Conservation (phyloP, 37 sponge, comb jelly and placozoan genomes). For the Lycopodina hypogea region DNA sequence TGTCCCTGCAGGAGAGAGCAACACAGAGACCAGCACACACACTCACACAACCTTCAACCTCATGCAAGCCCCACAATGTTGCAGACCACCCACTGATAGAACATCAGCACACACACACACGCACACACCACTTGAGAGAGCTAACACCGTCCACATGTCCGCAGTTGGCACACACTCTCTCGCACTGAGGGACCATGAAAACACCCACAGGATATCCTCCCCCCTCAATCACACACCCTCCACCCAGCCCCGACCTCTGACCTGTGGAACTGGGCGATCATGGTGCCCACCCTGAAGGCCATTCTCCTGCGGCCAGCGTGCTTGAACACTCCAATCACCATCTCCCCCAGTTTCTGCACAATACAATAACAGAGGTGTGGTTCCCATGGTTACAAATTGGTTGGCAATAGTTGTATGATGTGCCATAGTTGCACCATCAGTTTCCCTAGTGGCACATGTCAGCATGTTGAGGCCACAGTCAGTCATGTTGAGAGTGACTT, state of each 20-base stretch:
- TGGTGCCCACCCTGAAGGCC: constrained; percentile 79
- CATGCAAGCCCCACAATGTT: too few species aligned
- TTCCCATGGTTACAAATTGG: not conserved
- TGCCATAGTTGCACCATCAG: too few species aligned
- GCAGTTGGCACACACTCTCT: too few species aligned
- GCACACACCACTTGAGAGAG: too few species aligned
- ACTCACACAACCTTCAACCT: not conserved
- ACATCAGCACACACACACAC: too few species aligned
- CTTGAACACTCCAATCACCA: constrained; percentile 87
- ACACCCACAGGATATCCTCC: not conserved
- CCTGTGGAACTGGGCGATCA: constrained; percentile 74
- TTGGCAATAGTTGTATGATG: too few species aligned
- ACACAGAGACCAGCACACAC: not conserved
- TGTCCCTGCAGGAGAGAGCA: constrained; percentile 20
- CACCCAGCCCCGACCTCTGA: not conserved
- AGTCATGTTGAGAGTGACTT: too few species aligned
- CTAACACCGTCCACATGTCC: too few species aligned
- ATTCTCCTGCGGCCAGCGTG: constrained; percentile 81
- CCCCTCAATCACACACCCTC: too few species aligned
- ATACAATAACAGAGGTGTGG: not conserved
- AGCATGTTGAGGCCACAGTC: too few species aligned
- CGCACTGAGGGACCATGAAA: not conserved
- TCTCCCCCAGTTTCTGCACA: constrained; percentile 70
- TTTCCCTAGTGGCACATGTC: too few species aligned
- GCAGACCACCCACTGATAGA: too few species aligned